Percentiles rank a stretch among this genome's conserved stretches.
Evolutionary conservation across 2,797 vertebrate genomes (phyloP).

Genomic region (Chiloscyllium punctatum): DNA sequence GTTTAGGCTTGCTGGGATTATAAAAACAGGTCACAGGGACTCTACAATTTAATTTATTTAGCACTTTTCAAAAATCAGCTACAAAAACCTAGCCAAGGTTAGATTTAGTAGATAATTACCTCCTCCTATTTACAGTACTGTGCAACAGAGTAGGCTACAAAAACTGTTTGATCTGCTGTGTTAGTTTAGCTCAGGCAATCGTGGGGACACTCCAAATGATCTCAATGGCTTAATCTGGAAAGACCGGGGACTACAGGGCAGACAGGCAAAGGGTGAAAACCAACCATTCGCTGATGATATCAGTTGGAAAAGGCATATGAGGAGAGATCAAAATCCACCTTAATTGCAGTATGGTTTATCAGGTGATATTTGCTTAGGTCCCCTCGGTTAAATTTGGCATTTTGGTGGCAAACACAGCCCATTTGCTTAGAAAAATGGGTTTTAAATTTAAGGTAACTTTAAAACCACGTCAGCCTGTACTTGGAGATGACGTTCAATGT

Average conservation of each 20-base stretch:
- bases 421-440: too few species aligned
- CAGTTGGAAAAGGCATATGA: not conserved
- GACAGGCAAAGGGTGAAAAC: not conserved
- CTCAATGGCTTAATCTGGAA: conserved; percentile 13
- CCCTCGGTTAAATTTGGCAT: not conserved
- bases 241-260: too few species aligned
- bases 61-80: not conserved
- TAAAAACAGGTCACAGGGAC: not conserved
- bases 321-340: not conserved
- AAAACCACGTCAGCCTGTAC: not conserved
- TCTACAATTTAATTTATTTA: not conserved
- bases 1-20: not conserved
- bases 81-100: not conserved
- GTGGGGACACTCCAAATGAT: not conserved
- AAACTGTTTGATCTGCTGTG: too few species aligned
- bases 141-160: not conserved
- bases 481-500: not conserved
- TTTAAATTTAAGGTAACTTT: not conserved
- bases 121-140: not conserved
- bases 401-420: not conserved
- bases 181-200: not conserved
- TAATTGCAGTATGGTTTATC: too few species aligned
- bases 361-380: not conserved
- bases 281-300: not conserved
- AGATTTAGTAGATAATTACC: not conserved